Evolutionary conservation across 2,888 invertebrate species (phyloP), one percentile per base, ranked within the genome.

Genomic region (Meghimatium bilineatum): DNA sequence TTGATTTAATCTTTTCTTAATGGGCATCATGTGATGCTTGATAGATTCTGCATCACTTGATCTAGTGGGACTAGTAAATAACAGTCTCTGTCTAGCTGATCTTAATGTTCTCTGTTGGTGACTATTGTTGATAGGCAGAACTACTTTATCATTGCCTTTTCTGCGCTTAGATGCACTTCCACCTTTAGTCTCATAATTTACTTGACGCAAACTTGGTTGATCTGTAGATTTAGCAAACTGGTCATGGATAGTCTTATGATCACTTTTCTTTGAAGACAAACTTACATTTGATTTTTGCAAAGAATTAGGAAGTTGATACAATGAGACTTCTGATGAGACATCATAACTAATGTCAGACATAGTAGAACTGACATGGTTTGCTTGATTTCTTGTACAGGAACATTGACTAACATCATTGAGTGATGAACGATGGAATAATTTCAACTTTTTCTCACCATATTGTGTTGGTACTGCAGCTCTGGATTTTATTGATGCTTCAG

Each of bases 161-260:
- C 84, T 84, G 1, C 84, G 72, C 56, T 84, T 84, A n/a, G 80
- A 80, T 6, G 84, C 74, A 74, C 83, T 83, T 0, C 29, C 38
- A 44, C 10, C 34, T 60, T 34, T 38, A 29, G 71, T 20, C 12
- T 20, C 75, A 44, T 32, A 29, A 8, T 32, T 6, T 0, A 17
- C 49, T 34, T 76, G 36, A 5, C 36, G 72, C 63, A 44, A 60
- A 29, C 12, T 34, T 23, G 23, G 36, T 1, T 29, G 26, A 0
- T 78, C 14, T 36, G 32, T 56, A 23, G 60, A 29, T 56, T 56
- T 38, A 32, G 72, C 52, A 32, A 74, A 60, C 1, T 44, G 71
- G 36, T 67, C 52, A 71, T 10, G 23, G 29, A 23, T n/a, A n/a
- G 34, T 72, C 36, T 32, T 44, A 14, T 26, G 26, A 29, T 77